Evolutionary conservation across 2,113 vertebrate genomes (phyloP).

Genomic region (Patagioenas fasciata): DNA sequence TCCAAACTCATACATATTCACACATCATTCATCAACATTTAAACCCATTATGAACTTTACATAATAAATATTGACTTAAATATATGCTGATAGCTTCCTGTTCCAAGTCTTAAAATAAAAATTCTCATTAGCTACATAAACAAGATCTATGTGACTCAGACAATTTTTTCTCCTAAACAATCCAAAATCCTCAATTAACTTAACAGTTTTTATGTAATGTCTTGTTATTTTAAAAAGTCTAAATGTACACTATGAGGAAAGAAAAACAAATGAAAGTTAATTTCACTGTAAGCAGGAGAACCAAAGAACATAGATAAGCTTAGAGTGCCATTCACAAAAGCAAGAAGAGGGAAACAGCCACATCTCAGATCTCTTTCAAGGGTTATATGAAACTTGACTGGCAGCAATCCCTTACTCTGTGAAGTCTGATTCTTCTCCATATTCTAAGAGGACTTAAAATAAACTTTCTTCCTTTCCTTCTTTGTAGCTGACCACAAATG

Average conservation of each 20-base stretch:
- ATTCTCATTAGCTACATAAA: neutral
- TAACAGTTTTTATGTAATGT: neutral
- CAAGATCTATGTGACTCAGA: neutral
- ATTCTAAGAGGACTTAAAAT: neutral
- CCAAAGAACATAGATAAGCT: neutral
- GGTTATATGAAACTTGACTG: neutral
- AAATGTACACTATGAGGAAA: neutral
- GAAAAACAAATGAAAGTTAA: neutral
- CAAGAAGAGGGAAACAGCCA: neutral
- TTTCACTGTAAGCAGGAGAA: neutral
- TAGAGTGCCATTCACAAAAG: neutral
- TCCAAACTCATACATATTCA: neutral
- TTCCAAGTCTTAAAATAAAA: neutral
- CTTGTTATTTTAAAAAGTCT: neutral
- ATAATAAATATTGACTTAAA: neutral
- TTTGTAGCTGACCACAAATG: neutral
- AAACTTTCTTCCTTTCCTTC: neutral
- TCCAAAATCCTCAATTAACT: neutral
- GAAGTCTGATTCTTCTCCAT: neutral
- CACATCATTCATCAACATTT: neutral
- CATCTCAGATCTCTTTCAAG: neutral
- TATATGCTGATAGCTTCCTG: neutral
- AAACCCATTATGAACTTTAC: neutral
- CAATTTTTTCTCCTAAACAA: neutral
- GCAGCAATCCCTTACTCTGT: neutral